A percentile compares a stretch with the other conserved stretches of the same genome.
phyloP scores from a whole-genome alignment of 2,888 invertebrate species.

The Hyposoter dolosus region DNA sequence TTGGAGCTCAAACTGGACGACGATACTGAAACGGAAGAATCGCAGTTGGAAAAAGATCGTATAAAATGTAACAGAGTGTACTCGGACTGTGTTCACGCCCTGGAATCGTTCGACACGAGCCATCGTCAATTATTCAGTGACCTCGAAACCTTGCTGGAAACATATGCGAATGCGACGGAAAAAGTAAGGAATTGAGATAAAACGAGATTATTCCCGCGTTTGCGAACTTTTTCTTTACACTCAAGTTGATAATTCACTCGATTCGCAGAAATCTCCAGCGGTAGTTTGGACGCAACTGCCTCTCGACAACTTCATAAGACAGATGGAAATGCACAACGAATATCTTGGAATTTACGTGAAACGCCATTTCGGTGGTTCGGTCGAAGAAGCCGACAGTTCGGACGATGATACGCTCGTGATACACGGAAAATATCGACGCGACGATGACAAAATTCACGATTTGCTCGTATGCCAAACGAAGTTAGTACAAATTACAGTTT shows the following conservation, averaged over 20 bases:
- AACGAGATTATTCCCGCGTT: background rate
- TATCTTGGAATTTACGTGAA: slow-evolving; percentile 78
- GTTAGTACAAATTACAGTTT: slow-evolving; percentile 63
- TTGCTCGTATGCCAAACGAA: slow-evolving; percentile 73
- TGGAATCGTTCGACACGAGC: slow-evolving; percentile 73
- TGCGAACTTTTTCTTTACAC: background rate
- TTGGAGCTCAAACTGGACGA: slow-evolving; percentile 67
- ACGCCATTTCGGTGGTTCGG: slow-evolving; percentile 73
- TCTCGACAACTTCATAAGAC: slow-evolving; percentile 78
- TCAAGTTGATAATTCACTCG: background rate
- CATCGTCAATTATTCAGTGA: slow-evolving; percentile 72
- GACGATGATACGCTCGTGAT: slow-evolving; percentile 71
- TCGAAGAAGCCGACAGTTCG: slow-evolving; percentile 68
- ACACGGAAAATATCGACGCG: slow-evolving; percentile 70
- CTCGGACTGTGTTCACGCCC: slow-evolving; percentile 70
- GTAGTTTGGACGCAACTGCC: slow-evolving; percentile 82
- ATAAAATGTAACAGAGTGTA: slow-evolving; percentile 73
- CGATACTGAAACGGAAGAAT: slow-evolving; percentile 69
- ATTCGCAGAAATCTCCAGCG: slow-evolving; percentile 76
- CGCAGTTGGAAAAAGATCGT: slow-evolving; percentile 71
- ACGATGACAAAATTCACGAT: slow-evolving; percentile 74
- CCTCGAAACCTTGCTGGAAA: slow-evolving; percentile 75
- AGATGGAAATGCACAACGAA: slow-evolving; percentile 79
- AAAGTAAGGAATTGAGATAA: slow-evolving; percentile 73
- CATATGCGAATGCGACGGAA: slow-evolving; percentile 76